A percentile compares a stretch with the other conserved stretches of the same genome.
Evolutionary conservation across 1,140 invertebrate species (phyloP).

Genomic region (Sogatella furcifera): DNA sequence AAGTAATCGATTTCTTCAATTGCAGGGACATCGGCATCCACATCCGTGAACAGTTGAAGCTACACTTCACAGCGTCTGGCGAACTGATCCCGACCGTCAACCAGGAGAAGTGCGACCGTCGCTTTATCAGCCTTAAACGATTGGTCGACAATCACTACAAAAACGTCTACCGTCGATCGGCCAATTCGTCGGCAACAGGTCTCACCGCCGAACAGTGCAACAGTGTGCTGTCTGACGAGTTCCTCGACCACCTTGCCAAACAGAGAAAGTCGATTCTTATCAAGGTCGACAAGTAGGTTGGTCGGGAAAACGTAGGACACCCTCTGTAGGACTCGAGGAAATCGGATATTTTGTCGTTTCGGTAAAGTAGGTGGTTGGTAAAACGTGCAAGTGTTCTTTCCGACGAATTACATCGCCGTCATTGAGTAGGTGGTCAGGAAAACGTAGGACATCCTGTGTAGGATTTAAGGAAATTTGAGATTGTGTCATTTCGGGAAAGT

Average conservation of each 20-base stretch:
- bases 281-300: slow-evolving; percentile 7
- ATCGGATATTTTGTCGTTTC: too few relatives aligned
- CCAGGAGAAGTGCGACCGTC: slow-evolving; percentile 46
- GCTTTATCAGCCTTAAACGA: slow-evolving; percentile 55
- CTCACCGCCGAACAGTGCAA: slow-evolving; percentile 58
- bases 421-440: too few relatives aligned
- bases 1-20: slow-evolving; percentile 27
- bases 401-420: too few relatives aligned
- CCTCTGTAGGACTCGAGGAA: too few relatives aligned
- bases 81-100: slow-evolving; percentile 39
- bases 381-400: too few relatives aligned
- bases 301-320: background rate
- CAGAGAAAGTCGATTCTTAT: slow-evolving; percentile 11
- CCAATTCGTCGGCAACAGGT: slow-evolving; percentile 51
- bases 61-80: slow-evolving; percentile 47
- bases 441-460: too few relatives aligned
- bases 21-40: slow-evolving; percentile 64
- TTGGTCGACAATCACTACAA: slow-evolving; percentile 56
- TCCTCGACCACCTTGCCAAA: slow-evolving; percentile 36
- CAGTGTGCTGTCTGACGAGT: slow-evolving; percentile 55
- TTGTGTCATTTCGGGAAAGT: too few relatives aligned
- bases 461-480: too few relatives aligned
- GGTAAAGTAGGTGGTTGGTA: too few relatives aligned
- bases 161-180: slow-evolving; percentile 46
- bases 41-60: slow-evolving; percentile 55